phyloP scores from a whole-genome alignment of 2,888 invertebrate species.

The Thera obeliscata region DNA sequence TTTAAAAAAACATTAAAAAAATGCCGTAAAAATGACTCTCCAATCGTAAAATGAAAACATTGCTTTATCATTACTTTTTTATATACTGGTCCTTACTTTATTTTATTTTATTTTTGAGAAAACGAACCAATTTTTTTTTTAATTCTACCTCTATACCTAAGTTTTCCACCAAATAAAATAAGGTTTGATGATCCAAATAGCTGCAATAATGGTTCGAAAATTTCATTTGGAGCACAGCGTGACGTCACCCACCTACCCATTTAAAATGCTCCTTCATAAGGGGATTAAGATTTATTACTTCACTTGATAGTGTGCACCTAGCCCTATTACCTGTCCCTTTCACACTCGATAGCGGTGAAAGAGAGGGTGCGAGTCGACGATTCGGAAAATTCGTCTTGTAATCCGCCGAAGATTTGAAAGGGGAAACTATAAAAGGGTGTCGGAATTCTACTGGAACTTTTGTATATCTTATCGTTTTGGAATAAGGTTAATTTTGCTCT shows the following conservation, averaged over 20 bases:
- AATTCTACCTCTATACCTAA: no score
- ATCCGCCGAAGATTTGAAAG: constrained; percentile 55
- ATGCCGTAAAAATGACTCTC: no score
- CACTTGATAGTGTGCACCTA: constrained; percentile 46
- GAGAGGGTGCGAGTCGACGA: constrained; percentile 42
- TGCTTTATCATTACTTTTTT: no score
- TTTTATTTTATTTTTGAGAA: no score
- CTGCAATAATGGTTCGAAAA: constrained; percentile 28
- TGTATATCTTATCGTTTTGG: neutral
- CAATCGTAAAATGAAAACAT: no score
- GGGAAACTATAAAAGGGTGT: constrained; percentile 49
- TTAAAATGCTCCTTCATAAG: constrained; percentile 48
- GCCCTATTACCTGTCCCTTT: constrained; percentile 36
- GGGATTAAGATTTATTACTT: constrained; percentile 68
- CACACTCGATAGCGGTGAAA: constrained; percentile 32
- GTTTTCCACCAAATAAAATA: no score
- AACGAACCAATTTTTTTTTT: no score
- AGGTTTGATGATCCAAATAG: constrained; percentile 10
- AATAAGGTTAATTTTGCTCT: constrained; percentile 27
- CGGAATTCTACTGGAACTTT: constrained; percentile 4
- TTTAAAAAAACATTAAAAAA: no score
- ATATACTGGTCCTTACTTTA: no score
- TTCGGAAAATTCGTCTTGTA: constrained; percentile 46
- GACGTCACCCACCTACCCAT: constrained; percentile 51
- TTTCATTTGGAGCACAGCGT: constrained; percentile 55